Percentiles rank a stretch among this genome's conserved stretches.
These are phyloP conservation scores for Drosophila burlai DNA, from an alignment of 1,140 invertebrate species.

Conservation along the genomic window DNA sequence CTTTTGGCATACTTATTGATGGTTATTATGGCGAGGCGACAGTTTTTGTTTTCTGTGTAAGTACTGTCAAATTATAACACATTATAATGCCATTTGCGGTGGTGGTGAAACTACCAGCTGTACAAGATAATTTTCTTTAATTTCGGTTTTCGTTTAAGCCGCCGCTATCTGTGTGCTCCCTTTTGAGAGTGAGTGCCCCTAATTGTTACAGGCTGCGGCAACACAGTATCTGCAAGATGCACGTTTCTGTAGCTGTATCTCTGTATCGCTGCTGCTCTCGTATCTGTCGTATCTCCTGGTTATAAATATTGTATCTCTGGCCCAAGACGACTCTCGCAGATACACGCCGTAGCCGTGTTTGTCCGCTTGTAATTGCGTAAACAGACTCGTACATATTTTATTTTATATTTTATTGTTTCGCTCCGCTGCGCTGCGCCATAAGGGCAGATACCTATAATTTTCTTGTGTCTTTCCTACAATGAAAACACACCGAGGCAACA, in stretches of 20 bases:
- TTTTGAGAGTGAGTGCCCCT: slow-evolving; percentile 42
- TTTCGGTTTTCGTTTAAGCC: slow-evolving; percentile 55
- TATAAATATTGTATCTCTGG: slow-evolving; percentile 76
- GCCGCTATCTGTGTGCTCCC: slow-evolving; percentile 30
- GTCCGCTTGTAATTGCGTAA: slow-evolving; percentile 82
- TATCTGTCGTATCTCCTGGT: slow-evolving; percentile 49
- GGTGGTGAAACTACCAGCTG: slow-evolving; percentile 43
- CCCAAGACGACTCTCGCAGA: slow-evolving; percentile 11
- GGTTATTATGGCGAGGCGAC: slow-evolving; percentile 3
- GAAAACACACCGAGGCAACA: slow-evolving; percentile 61
- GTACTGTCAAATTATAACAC: slow-evolving; percentile 62
- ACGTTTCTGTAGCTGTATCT: slow-evolving; percentile 1
- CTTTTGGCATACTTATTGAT: slow-evolving; percentile 18
- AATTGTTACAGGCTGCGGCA: slow-evolving; percentile 55
- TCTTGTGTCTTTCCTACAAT: slow-evolving; percentile 82
- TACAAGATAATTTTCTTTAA: slow-evolving; percentile 61
- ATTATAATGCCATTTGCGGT: slow-evolving; percentile 72
- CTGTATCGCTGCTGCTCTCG: slow-evolving; percentile 40
- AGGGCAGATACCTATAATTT: slow-evolving; percentile 85
- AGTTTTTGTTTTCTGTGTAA: slow-evolving; percentile 19
- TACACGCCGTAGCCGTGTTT: slow-evolving; percentile 32
- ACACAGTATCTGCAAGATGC: slow-evolving; percentile 67
- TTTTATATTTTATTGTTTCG: slow-evolving; percentile 85
- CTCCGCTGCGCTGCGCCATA: slow-evolving; percentile 83
- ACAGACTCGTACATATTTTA: slow-evolving; percentile 82